Conservation (phyloP, 2,113 vertebrate genomes). For the Mormyrus iriodes region DNA sequence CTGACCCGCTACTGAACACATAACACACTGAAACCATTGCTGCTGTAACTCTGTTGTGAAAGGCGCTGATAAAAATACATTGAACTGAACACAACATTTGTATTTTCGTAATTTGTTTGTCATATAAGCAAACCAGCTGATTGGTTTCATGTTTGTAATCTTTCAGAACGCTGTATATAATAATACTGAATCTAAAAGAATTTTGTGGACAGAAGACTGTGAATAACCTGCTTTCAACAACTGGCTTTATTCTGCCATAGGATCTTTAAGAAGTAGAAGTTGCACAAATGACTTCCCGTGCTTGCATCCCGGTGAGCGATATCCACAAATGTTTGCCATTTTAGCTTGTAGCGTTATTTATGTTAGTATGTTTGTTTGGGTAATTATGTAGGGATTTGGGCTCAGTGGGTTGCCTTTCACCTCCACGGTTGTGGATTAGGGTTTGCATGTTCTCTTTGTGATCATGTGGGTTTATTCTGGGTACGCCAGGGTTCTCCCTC, state of each 20-base stretch:
- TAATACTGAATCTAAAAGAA: not conserved
- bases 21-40: not conserved
- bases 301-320: not conserved
- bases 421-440: not conserved
- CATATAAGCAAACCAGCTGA: not conserved
- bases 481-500: not conserved
- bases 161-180: not conserved
- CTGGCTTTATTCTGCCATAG: not conserved
- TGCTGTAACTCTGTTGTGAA: not conserved
- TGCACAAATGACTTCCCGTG: not conserved
- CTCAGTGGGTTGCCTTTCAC: not conserved
- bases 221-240: not conserved
- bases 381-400: not conserved
- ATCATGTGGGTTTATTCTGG: not conserved
- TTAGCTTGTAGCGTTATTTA: not conserved
- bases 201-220: not conserved
- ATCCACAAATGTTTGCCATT: not conserved
- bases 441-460: not conserved
- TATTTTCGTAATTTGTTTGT: not conserved
- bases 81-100: not conserved
- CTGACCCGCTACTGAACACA: not conserved
- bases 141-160: not conserved
- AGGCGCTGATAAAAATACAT: not conserved
- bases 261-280: not conserved
- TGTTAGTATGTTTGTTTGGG: not conserved